A percentile compares a stretch with the other conserved stretches of the same genome.
Conservation (phyloP, 2,113 vertebrate species). For the Dermatemys mawii region DNA sequence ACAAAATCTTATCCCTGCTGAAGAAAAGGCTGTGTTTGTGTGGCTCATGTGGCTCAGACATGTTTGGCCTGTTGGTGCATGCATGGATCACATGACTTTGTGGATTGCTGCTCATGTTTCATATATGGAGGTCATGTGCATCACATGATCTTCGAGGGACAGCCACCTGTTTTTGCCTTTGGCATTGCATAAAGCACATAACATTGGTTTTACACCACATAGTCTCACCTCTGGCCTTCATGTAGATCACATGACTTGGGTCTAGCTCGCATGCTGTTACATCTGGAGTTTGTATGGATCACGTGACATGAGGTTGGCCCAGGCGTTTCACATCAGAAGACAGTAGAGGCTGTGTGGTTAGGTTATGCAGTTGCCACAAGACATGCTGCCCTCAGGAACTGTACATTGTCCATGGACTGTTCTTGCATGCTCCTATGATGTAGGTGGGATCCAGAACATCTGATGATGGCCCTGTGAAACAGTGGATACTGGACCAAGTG, state of each 20-base stretch:
- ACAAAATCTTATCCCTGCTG: neutral
- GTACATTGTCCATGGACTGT: neutral
- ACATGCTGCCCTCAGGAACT: neutral
- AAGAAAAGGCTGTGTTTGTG: neutral
- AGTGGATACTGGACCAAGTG: neutral
- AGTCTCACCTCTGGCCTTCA: fast-evolving
- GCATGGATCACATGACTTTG: fast-evolving
- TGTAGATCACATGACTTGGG: neutral
- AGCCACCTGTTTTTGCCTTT: neutral
- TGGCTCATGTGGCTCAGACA: fast-evolving
- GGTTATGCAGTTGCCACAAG: neutral
- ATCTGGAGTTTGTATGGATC: neutral
- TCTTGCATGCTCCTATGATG: neutral
- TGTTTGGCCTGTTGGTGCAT: fast-evolving
- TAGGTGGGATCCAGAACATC: neutral
- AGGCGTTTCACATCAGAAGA: neutral
- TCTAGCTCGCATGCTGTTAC: neutral
- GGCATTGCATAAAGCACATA: fast-evolving
- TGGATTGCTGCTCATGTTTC: neutral
- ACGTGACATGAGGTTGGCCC: neutral
- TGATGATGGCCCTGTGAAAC: neutral
- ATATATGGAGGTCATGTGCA: fast-evolving
- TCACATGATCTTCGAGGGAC: fast-evolving
- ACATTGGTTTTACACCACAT: fast-evolving
- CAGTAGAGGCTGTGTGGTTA: neutral